Evolutionary conservation across 1,140 invertebrate species (phyloP).

Genomic region (Drosophila arawakana): DNA sequence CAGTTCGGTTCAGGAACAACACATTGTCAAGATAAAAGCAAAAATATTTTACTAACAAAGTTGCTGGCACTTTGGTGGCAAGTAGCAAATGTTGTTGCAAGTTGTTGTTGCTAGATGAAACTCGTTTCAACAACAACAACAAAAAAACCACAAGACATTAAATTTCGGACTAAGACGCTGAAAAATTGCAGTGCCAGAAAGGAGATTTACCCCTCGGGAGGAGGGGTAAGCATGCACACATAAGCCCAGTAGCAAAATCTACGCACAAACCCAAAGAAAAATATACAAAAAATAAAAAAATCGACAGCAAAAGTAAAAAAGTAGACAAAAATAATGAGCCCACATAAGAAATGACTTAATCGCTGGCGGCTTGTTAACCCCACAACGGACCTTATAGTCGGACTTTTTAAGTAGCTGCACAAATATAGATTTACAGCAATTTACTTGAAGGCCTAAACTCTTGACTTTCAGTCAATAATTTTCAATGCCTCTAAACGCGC

Average conservation of each 20-base stretch:
- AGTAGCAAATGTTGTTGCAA: constrained; percentile 38
- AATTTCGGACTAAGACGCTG: constrained; percentile 71
- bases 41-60: constrained; percentile 63
- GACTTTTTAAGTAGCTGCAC: constrained; percentile 76
- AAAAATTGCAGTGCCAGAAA: constrained; percentile 55
- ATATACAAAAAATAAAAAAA: constrained; percentile 12
- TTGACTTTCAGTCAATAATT: constrained; percentile 76
- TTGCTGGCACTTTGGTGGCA: constrained; percentile 47
- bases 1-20: constrained; percentile 18
- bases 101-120: constrained; percentile 38
- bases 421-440: constrained; percentile 81
- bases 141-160: constrained; percentile 38
- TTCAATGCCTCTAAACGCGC: constrained; percentile 60
- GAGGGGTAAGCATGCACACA: constrained; percentile 9
- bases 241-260: constrained; percentile 56
- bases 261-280: constrained; percentile 35
- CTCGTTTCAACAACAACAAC: constrained; percentile 38
- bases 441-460: constrained; percentile 69
- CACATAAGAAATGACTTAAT: constrained; percentile 81
- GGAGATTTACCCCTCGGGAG: not conserved
- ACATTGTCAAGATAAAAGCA: constrained; percentile 71
- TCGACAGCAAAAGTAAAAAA: too few relatives aligned
- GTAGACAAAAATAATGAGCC: constrained; percentile 68
- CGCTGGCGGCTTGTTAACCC: constrained; percentile 79
- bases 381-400: constrained; percentile 36